These are phyloP conservation scores for Microctonus brassicae DNA, from an alignment of 2,888 invertebrate genomes.

Conservation along the genomic window DNA sequence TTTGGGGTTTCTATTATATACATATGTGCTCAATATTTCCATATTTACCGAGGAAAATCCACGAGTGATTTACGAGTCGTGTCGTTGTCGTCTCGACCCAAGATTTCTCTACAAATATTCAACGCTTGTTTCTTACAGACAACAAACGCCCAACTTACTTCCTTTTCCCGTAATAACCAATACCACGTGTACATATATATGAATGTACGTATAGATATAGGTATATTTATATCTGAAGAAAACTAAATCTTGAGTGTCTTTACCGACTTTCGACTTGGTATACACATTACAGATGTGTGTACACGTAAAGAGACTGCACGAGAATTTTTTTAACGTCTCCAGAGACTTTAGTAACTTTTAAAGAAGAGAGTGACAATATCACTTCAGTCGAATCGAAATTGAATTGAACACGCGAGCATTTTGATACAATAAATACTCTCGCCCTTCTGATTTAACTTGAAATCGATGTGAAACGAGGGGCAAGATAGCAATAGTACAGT, in stretches of 20 bases:
- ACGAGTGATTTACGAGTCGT: slow-evolving; percentile 44
- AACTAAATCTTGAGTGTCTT: too few relatives aligned
- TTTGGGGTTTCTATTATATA: not conserved
- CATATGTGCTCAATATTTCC: slow-evolving; percentile 5
- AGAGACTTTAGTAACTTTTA: slow-evolving; percentile 19
- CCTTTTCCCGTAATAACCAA: not conserved
- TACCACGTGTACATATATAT: not conserved
- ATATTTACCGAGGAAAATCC: slow-evolving; percentile 25
- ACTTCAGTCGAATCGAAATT: slow-evolving; percentile 28
- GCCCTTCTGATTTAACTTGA: not conserved
- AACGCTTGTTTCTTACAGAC: slow-evolving; percentile 19
- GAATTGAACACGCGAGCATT: slow-evolving; percentile 24
- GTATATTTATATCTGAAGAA: not conserved
- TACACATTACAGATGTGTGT: not conserved
- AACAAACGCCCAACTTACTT: slow-evolving; percentile 8
- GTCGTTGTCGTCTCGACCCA: slow-evolving; percentile 29
- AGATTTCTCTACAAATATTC: slow-evolving; percentile 38
- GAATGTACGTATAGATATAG: not conserved
- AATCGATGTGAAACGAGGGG: not conserved
- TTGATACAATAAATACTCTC: slow-evolving; percentile 33
- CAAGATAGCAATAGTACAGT: not conserved
- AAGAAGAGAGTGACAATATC: slow-evolving; percentile 31
- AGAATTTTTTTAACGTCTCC: slow-evolving; percentile 13
- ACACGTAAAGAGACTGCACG: not conserved
- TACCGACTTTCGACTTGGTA: not conserved